Percentiles rank a stretch among this genome's conserved stretches.
Evolutionary conservation across 2,888 invertebrate species (phyloP).

Genomic region (Malthinus seriepunctatus): DNA sequence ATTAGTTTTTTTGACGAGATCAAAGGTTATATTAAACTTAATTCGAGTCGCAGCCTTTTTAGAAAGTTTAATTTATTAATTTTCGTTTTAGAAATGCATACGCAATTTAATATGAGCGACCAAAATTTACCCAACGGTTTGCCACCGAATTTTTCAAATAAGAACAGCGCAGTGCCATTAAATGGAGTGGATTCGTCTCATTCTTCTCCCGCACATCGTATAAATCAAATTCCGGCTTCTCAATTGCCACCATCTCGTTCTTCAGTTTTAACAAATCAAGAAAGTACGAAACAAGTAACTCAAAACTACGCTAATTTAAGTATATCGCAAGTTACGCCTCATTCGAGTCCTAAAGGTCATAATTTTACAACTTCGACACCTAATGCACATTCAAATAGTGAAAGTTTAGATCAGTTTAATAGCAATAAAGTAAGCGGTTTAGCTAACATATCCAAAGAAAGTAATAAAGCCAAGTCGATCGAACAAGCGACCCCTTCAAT

Average conservation of each 20-base stretch:
- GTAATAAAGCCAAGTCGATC: neutral
- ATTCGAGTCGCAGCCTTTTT: neutral
- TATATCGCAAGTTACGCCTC: conserved; percentile 35
- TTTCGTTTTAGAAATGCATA: conserved; percentile 17
- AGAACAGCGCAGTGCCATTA: conserved; percentile 32
- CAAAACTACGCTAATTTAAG: conserved; percentile 36
- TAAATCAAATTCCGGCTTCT: conserved; percentile 40
- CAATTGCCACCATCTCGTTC: conserved; percentile 42
- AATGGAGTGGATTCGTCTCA: conserved; percentile 51
- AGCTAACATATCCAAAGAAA: neutral
- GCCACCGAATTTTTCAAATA: conserved; percentile 37
- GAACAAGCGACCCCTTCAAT: neutral
- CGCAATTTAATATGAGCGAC: conserved; percentile 29
- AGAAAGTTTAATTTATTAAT: neutral
- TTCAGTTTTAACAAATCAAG: conserved; percentile 38
- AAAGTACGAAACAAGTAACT: conserved; percentile 30
- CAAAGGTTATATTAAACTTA: conserved; percentile 34
- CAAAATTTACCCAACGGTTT: conserved; percentile 44
- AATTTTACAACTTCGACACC: conserved; percentile 46
- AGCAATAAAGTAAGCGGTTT: neutral
- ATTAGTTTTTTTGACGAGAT: conserved; percentile 27
- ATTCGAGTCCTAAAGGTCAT: conserved; percentile 37
- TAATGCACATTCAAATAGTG: neutral
- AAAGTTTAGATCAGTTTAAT: neutral
- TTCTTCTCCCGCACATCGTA: conserved; percentile 48